Evolutionary conservation across 2,113 vertebrate genomes (phyloP).

Genomic region (Ondatra zibethicus): DNA sequence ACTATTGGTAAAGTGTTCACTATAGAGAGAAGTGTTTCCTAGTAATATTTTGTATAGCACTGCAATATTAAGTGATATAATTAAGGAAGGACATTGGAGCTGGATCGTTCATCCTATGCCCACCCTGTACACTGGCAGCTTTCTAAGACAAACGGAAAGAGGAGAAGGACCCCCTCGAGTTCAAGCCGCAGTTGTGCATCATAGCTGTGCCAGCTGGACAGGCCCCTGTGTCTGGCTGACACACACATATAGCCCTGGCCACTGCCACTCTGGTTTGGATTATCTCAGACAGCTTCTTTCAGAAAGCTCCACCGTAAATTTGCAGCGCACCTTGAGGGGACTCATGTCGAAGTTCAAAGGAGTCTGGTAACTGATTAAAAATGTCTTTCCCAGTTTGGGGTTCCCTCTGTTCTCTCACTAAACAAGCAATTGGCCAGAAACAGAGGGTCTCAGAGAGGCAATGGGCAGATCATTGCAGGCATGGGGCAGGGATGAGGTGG

Average conservation of each 20-base stretch:
- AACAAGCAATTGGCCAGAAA: constrained; percentile 42
- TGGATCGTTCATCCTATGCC: neutral
- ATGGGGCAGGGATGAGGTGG: neutral
- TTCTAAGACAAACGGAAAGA: neutral
- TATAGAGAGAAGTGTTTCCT: neutral
- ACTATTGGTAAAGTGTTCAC: neutral
- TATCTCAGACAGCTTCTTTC: neutral
- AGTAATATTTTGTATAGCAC: neutral
- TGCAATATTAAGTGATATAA: neutral
- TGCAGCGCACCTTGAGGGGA: constrained; percentile 43
- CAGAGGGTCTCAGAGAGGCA: neutral
- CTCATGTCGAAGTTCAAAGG: constrained; percentile 53
- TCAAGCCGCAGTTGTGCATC: rapidly evolving
- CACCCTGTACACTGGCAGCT: rapidly evolving
- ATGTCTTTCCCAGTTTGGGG: constrained; percentile 18
- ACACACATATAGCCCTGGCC: neutral
- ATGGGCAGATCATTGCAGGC: neutral
- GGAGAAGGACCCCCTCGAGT: neutral
- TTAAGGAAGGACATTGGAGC: neutral
- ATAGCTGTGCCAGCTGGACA: neutral
- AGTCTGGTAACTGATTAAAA: constrained; percentile 57
- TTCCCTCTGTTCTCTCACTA: constrained; percentile 28
- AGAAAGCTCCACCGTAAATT: neutral
- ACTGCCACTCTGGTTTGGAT: constrained; percentile 6
- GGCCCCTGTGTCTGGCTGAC: neutral